These are phyloP conservation scores for Agrochola lota DNA, from an alignment of 2,888 invertebrate species.

Conservation along the genomic window DNA sequence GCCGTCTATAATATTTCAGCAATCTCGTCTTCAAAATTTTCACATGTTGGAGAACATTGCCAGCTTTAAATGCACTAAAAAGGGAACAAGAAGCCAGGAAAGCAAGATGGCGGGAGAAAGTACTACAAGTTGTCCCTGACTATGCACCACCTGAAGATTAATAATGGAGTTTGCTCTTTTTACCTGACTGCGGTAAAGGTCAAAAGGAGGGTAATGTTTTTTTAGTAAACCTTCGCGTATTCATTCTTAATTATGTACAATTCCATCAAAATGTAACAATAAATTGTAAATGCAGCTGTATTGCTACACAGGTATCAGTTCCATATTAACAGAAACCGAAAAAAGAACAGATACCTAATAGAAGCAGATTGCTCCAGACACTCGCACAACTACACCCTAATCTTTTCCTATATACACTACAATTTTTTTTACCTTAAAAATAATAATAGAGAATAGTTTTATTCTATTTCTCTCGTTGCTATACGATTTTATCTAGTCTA, in stretches of 20 bases:
- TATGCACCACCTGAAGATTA: slow-evolving; percentile 91
- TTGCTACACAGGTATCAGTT: not conserved
- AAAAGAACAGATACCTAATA: not conserved
- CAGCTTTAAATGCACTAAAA: slow-evolving; percentile 91
- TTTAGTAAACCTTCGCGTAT: not conserved
- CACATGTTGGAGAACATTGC: slow-evolving; percentile 91
- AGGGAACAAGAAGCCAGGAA: slow-evolving; percentile 93
- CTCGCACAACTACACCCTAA: not conserved
- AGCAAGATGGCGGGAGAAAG: slow-evolving; percentile 93
- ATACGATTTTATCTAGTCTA: slow-evolving; percentile 34
- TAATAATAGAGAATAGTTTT: slow-evolving; percentile 15
- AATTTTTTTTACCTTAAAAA: slow-evolving; percentile 5
- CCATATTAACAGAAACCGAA: not conserved
- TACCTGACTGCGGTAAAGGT: not conserved
- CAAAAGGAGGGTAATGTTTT: not conserved
- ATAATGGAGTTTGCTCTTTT: not conserved
- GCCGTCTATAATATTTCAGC: slow-evolving; percentile 73
- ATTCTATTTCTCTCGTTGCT: slow-evolving; percentile 20
- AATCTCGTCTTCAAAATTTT: slow-evolving; percentile 84
- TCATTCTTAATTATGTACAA: not conserved
- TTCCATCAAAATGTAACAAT: not conserved
- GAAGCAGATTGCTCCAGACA: not conserved
- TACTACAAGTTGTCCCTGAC: slow-evolving; percentile 93
- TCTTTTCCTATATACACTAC: not conserved
- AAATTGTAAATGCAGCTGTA: not conserved